Evolutionary conservation across 2,888 invertebrate species (phyloP).

Genomic region (Cenopis cana): DNA sequence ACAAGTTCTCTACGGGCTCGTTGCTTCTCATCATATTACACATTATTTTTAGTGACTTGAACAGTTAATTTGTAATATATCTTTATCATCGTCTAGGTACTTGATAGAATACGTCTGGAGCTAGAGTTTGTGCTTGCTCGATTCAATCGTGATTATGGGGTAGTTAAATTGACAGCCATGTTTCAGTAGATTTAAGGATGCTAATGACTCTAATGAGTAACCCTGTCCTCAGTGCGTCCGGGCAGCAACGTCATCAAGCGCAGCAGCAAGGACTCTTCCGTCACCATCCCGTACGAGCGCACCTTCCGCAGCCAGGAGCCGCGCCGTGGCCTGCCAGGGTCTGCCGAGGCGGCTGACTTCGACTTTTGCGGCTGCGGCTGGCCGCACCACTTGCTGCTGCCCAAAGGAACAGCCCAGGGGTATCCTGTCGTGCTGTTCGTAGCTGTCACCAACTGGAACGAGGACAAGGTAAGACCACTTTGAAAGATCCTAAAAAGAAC

Average conservation of each 20-base stretch:
- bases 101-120: no score
- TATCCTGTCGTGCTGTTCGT: slow-evolving; percentile 89
- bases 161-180: no score
- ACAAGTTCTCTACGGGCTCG: no score
- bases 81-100: no score
- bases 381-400: slow-evolving; percentile 93
- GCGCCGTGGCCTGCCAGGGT: slow-evolving; percentile 83
- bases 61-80: no score
- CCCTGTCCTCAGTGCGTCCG: slow-evolving; percentile 83
- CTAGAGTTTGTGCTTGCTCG: no score
- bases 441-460: slow-evolving; percentile 90
- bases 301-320: slow-evolving; percentile 89
- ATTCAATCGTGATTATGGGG: no score
- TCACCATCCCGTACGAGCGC: slow-evolving; percentile 93
- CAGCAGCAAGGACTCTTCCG: slow-evolving; percentile 89
- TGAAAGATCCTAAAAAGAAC: neutral
- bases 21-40: no score
- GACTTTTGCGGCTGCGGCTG: slow-evolving; percentile 96
- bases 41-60: no score
- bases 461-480: slow-evolving; percentile 85
- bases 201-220: no score
- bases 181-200: no score
- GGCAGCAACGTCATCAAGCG: slow-evolving; percentile 89
- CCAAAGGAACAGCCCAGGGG: slow-evolving; percentile 89
- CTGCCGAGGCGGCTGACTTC: slow-evolving; percentile 83